These are phyloP conservation scores for Heteromurus nitidus DNA, from an alignment of 2,888 invertebrate species.

Conservation along the genomic window DNA sequence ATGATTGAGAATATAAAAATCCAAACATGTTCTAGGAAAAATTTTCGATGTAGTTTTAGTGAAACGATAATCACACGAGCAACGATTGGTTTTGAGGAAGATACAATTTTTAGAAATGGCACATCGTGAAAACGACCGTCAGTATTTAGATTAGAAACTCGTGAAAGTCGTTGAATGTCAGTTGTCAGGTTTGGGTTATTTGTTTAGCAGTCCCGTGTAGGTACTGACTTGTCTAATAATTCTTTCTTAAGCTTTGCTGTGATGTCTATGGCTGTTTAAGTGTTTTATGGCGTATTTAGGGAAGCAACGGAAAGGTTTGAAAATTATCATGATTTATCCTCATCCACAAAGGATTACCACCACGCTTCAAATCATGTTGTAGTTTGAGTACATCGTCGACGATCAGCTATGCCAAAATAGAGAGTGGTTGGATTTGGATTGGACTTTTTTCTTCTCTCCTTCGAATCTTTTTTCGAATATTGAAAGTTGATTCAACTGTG, in stretches of 20 bases:
- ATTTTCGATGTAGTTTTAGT: no score
- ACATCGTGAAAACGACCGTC: constrained; percentile 3
- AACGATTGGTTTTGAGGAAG: neutral
- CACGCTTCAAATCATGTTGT: constrained; percentile 39
- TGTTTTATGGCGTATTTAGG: constrained; percentile 64
- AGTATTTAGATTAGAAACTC: constrained; percentile 57
- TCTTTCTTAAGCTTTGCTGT: constrained; percentile 63
- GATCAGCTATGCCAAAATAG: constrained; percentile 27
- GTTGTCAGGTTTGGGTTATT: constrained; percentile 65
- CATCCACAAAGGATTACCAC: constrained; percentile 62
- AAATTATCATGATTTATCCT: constrained; percentile 67
- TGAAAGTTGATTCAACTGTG: constrained; percentile 50
- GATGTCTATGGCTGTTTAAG: constrained; percentile 66
- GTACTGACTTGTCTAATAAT: constrained; percentile 55
- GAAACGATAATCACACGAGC: no score
- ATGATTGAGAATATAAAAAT: no score
- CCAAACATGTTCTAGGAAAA: no score
- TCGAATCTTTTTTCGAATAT: constrained; percentile 34
- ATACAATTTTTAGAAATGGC: constrained; percentile 34
- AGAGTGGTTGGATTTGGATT: no score
- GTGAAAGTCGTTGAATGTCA: constrained; percentile 65
- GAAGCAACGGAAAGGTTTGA: constrained; percentile 58
- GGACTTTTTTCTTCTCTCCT: no score
- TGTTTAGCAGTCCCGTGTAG: constrained; percentile 55
- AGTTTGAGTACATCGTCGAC: constrained; percentile 21